Evolutionary conservation across 2,888 invertebrate species (phyloP).

Genomic region (Temnothorax unifasciatus): DNA sequence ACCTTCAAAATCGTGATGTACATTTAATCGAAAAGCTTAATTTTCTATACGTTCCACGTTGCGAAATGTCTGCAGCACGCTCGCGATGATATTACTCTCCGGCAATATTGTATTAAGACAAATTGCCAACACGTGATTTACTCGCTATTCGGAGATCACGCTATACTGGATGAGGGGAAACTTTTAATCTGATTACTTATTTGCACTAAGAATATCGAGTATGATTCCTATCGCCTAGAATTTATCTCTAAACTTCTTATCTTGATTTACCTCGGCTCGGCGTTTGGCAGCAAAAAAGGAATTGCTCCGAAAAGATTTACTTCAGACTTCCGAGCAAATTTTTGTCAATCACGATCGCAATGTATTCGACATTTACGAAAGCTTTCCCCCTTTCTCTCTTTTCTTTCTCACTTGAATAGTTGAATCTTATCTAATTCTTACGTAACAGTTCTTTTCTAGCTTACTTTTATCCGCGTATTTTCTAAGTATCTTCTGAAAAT

Average conservation of each 20-base stretch:
- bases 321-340: constrained; percentile 14
- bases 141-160: constrained; percentile 49
- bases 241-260: constrained; percentile 70
- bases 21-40: neutral
- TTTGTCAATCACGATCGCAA: constrained; percentile 16
- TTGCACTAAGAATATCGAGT: constrained; percentile 54
- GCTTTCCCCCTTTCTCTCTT: too few relatives aligned
- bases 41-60: constrained; percentile 13
- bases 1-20: neutral
- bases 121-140: constrained; percentile 60
- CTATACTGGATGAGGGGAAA: constrained; percentile 52
- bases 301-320: neutral
- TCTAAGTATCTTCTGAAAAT: neutral
- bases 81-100: constrained; percentile 19
- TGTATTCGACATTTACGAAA: neutral
- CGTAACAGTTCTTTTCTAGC: neutral
- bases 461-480: neutral
- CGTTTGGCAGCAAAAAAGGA: constrained; percentile 9
- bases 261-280: constrained; percentile 44
- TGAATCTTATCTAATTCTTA: neutral
- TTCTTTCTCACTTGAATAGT: too few relatives aligned
- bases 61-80: neutral
- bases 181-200: constrained; percentile 70
- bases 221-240: constrained; percentile 58
- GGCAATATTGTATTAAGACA: constrained; percentile 48